phyloP scores from a whole-genome alignment of 2,113 vertebrate genomes.

The Thinocorus orbignyianus region DNA sequence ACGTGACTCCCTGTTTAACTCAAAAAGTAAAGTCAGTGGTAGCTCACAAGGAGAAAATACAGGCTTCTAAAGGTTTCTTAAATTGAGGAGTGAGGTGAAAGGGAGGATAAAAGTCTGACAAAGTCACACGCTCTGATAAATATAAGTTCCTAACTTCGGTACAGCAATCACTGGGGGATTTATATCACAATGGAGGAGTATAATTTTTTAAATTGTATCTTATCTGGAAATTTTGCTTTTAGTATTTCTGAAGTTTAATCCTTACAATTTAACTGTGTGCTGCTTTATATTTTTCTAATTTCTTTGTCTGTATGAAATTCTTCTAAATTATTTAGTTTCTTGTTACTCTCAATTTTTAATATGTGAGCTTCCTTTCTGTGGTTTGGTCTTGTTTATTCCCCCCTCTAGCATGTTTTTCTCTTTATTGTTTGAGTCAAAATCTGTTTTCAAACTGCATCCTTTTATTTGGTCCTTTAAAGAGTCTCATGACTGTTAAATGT shows the following conservation, averaged over 20 bases:
- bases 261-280: neutral
- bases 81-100: neutral
- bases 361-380: neutral
- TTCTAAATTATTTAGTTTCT: neutral
- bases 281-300: neutral
- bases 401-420: neutral
- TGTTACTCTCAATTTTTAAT: neutral
- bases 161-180: neutral
- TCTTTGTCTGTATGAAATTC: neutral
- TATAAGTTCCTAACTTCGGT: neutral
- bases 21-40: neutral
- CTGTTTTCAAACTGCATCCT: neutral
- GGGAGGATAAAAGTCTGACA: neutral
- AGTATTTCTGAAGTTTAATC: neutral
- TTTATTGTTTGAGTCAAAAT: neutral
- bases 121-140: neutral
- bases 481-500: neutral
- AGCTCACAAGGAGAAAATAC: neutral
- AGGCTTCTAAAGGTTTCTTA: neutral
- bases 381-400: neutral
- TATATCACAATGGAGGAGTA: neutral
- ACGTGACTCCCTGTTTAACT: neutral
- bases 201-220: neutral
- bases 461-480: neutral
- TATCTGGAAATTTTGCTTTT: neutral